phyloP scores from a whole-genome alignment of 2,888 invertebrate genomes.

The Pterobdella sp. region DNA sequence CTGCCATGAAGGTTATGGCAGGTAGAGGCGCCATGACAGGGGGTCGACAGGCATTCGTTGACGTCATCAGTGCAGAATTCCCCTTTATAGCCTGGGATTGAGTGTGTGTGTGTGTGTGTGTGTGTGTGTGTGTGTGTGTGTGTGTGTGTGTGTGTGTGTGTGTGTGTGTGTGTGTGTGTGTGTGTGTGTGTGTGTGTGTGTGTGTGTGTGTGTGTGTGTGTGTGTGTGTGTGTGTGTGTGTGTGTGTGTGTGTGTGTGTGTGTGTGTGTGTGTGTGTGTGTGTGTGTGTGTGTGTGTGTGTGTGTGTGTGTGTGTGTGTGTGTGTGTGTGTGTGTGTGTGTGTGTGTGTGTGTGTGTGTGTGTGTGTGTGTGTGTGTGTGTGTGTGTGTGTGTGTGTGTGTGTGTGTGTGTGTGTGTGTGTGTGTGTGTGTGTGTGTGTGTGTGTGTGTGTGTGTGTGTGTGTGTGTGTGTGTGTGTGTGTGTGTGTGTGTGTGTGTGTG shows the following conservation, averaged over 20 bases:
- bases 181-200: slow-evolving; percentile 20
- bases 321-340: slow-evolving; percentile 1
- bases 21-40: neutral
- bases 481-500: slow-evolving; percentile 13
- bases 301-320: slow-evolving; percentile 1
- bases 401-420: slow-evolving; percentile 7
- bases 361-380: neutral
- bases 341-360: slow-evolving; percentile 1
- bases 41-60: neutral
- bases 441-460: slow-evolving; percentile 15
- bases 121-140: slow-evolving; percentile 18
- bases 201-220: slow-evolving; percentile 16
- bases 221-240: slow-evolving; percentile 16
- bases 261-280: slow-evolving; percentile 16
- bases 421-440: slow-evolving; percentile 14
- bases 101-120: slow-evolving; percentile 14
- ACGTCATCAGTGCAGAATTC: neutral
- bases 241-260: slow-evolving; percentile 16
- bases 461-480: slow-evolving; percentile 15
- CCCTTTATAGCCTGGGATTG: neutral
- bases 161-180: slow-evolving; percentile 22
- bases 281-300: slow-evolving; percentile 14
- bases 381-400: neutral
- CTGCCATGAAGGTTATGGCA: neutral
- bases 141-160: slow-evolving; percentile 24